These are phyloP conservation scores for Heterodera carotae DNA, from an alignment of 1,140 invertebrate species.

Conservation along the genomic window DNA sequence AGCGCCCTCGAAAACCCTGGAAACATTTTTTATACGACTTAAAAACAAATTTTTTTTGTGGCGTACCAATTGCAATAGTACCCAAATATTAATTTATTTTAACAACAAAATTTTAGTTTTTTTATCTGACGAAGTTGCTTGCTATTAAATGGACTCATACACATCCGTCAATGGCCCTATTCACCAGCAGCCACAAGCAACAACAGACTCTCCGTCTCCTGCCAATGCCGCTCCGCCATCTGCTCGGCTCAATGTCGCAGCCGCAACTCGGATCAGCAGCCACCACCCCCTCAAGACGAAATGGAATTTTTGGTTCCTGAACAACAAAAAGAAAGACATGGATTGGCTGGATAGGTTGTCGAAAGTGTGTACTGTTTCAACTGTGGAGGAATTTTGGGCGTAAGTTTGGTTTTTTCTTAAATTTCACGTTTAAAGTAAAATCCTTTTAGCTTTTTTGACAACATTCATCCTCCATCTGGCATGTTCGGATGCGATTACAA, in stretches of 20 bases:
- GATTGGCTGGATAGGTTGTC: constrained; percentile 90
- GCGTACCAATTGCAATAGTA: too few relatives aligned
- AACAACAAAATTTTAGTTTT: too few relatives aligned
- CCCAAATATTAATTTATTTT: too few relatives aligned
- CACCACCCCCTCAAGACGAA: constrained; percentile 86
- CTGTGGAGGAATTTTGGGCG: constrained; percentile 99
- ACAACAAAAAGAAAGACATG: constrained; percentile 79
- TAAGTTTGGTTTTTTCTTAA: constrained; percentile 67
- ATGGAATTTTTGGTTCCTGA: constrained; percentile 97
- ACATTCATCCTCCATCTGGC: constrained; percentile 85
- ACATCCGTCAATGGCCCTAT: neutral
- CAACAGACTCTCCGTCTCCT: neutral
- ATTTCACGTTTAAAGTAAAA: constrained; percentile 71
- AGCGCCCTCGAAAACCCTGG: too few relatives aligned
- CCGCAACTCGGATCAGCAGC: neutral
- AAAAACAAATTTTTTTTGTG: too few relatives aligned
- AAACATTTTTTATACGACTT: too few relatives aligned
- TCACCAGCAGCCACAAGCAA: neutral
- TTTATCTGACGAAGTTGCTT: neutral
- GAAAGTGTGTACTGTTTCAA: constrained; percentile 87
- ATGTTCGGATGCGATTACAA: constrained; percentile 87
- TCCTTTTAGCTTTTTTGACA: constrained; percentile 63
- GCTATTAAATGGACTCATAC: neutral
- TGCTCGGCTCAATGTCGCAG: too few relatives aligned
- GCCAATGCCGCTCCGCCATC: too few relatives aligned